These are phyloP conservation scores for Heteractis magnifica DNA, from an alignment of 92 coral and sea anemone species.

Conservation along the genomic window DNA sequence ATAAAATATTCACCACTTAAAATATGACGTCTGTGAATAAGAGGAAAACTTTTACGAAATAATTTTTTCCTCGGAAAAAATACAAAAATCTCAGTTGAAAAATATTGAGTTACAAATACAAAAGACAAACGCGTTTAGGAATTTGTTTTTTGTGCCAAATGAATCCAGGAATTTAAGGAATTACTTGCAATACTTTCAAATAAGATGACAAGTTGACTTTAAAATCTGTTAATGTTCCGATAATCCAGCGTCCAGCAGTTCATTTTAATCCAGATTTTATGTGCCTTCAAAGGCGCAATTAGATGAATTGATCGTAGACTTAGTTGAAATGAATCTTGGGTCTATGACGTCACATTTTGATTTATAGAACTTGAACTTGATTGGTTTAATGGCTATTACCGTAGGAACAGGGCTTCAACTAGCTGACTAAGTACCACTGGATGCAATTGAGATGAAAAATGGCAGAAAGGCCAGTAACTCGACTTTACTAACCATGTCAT, in stretches of 20 bases:
- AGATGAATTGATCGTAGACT: not conserved
- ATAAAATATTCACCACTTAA: not conserved
- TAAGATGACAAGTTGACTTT: too few species aligned
- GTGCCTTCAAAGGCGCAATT: too few species aligned
- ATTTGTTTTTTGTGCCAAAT: not conserved
- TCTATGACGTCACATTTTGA: not conserved
- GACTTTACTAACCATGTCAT: constrained; percentile 39
- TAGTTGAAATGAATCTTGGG: not conserved
- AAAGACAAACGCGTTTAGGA: not conserved
- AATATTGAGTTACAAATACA: not conserved
- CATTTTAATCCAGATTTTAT: not conserved
- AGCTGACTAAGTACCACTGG: constrained; percentile 16
- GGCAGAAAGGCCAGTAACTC: constrained; percentile 45
- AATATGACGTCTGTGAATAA: not conserved
- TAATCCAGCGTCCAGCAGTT: not conserved
- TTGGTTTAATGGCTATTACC: not conserved
- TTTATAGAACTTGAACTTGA: not conserved
- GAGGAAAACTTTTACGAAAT: not conserved
- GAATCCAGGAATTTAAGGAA: not conserved
- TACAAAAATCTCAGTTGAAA: not conserved
- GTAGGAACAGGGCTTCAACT: not conserved
- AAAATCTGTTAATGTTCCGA: not conserved
- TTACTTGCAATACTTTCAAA: not conserved
- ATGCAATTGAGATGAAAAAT: constrained; percentile 31
- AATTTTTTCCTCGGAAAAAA: not conserved